Percentiles rank a stretch among this genome's conserved stretches.
Conservation (phyloP, 2,797 vertebrate species). For the Gallinago solitaria region DNA sequence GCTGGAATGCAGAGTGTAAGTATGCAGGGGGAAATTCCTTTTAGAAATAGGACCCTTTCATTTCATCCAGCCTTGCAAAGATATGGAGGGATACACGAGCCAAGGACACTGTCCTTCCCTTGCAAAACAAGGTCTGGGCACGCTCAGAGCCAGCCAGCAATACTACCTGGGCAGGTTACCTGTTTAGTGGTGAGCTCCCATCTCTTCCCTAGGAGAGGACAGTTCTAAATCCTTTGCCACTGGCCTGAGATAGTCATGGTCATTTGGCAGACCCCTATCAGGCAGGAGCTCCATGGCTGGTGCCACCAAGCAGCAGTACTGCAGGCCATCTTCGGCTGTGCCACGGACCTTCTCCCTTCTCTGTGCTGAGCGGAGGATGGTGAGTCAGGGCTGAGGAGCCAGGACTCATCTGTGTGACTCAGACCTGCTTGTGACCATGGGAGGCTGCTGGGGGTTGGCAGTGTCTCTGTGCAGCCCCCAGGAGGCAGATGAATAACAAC, state of each 20-base stretch:
- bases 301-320: not conserved
- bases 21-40: not conserved
- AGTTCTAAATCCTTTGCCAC: not conserved
- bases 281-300: not conserved
- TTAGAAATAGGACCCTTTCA: not conserved
- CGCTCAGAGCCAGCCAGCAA: not conserved
- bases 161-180: not conserved
- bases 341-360: accelerated
- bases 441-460: not conserved
- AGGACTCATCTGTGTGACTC: not conserved
- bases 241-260: not conserved
- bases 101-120: not conserved
- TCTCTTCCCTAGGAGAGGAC: not conserved
- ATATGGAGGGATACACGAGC: not conserved
- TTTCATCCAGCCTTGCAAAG: not conserved
- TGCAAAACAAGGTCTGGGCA: not conserved
- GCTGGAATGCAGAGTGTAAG: not conserved
- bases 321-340: not conserved
- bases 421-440: not conserved
- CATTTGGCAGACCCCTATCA: not conserved
- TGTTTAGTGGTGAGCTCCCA: not conserved
- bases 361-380: accelerated
- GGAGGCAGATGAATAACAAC: too few relatives aligned
- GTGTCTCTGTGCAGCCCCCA: not conserved
- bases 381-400: not conserved